phyloP scores from a whole-genome alignment of 1,140 invertebrate genomes.

The Monomorium pharaonis region DNA sequence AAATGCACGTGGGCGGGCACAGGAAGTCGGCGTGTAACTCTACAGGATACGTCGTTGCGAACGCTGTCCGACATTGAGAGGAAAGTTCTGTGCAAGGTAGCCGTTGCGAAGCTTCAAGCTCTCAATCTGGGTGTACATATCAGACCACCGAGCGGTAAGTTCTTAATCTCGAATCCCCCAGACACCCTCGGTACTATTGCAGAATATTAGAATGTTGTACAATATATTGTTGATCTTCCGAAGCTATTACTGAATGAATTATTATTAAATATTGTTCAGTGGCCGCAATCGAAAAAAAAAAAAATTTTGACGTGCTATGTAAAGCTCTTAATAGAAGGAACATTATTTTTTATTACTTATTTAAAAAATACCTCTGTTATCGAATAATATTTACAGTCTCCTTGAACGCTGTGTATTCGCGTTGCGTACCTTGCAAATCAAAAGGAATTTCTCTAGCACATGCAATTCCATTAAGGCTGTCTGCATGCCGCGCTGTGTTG shows the following conservation, averaged over 20 bases:
- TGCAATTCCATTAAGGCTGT: neutral
- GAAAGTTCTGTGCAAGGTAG: constrained; percentile 92
- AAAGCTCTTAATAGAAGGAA: too few relatives aligned
- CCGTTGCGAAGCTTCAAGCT: constrained; percentile 94
- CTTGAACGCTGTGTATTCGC: neutral
- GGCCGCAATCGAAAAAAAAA: neutral
- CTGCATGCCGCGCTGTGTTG: neutral
- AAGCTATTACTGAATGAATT: too few relatives aligned
- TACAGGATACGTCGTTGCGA: constrained; percentile 90
- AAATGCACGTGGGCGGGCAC: constrained; percentile 93
- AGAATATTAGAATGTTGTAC: too few relatives aligned
- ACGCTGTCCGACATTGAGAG: constrained; percentile 93
- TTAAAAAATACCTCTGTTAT: neutral
- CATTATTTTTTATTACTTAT: too few relatives aligned
- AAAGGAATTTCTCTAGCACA: neutral
- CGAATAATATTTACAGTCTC: neutral
- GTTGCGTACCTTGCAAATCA: neutral
- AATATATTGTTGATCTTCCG: too few relatives aligned
- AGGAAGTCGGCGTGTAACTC: constrained; percentile 90
- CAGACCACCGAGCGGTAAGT: constrained; percentile 88
- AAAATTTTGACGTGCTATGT: too few relatives aligned
- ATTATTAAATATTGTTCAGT: too few relatives aligned
- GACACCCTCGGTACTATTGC: too few relatives aligned
- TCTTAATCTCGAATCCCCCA: too few relatives aligned
- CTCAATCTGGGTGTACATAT: constrained; percentile 93